A percentile compares a stretch with the other conserved stretches of the same genome.
phyloP scores from a whole-genome alignment of 2,797 vertebrate genomes.

The Odontamblyopus rebecca region DNA sequence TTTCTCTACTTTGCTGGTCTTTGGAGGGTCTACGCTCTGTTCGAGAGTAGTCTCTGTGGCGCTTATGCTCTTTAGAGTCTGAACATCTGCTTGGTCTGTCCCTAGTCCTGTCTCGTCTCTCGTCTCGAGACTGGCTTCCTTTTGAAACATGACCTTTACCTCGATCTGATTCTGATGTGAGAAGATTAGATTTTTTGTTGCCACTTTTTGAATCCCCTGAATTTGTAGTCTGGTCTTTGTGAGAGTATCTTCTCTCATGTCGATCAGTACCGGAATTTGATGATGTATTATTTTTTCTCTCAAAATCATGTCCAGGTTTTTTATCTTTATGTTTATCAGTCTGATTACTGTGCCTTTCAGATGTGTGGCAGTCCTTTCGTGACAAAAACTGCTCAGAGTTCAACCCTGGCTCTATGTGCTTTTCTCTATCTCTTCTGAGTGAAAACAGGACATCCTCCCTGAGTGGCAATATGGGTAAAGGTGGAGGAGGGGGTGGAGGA shows the following conservation, averaged over 20 bases:
- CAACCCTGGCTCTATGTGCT: not conserved
- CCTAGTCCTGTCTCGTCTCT: constrained; percentile 32
- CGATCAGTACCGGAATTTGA: constrained; percentile 53
- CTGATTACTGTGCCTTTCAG: constrained; percentile 18
- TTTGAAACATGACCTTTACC: constrained; percentile 29
- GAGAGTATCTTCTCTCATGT: constrained; percentile 65
- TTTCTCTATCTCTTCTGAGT: constrained; percentile 34
- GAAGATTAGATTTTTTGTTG: constrained; percentile 44
- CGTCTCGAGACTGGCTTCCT: constrained; percentile 47
- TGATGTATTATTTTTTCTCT: constrained; percentile 26
- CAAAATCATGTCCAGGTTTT: constrained; percentile 59
- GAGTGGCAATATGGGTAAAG: constrained; percentile 13
- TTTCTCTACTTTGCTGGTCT: constrained; percentile 74
- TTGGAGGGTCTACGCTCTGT: constrained; percentile 54
- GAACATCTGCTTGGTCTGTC: constrained; percentile 30
- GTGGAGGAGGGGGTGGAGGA: constrained; percentile 15
- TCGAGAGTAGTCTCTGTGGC: constrained; percentile 39
- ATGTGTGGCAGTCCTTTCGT: constrained; percentile 19
- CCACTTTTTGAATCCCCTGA: constrained; percentile 59
- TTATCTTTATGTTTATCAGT: constrained; percentile 46
- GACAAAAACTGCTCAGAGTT: not conserved
- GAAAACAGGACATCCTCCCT: constrained; percentile 15
- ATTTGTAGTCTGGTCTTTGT: constrained; percentile 71
- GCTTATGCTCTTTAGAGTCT: constrained; percentile 68
- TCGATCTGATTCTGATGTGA: constrained; percentile 22